Base-by-base conservation (phyloP, 2,797 vertebrate genomes). In the Staurois parvus region DNA sequence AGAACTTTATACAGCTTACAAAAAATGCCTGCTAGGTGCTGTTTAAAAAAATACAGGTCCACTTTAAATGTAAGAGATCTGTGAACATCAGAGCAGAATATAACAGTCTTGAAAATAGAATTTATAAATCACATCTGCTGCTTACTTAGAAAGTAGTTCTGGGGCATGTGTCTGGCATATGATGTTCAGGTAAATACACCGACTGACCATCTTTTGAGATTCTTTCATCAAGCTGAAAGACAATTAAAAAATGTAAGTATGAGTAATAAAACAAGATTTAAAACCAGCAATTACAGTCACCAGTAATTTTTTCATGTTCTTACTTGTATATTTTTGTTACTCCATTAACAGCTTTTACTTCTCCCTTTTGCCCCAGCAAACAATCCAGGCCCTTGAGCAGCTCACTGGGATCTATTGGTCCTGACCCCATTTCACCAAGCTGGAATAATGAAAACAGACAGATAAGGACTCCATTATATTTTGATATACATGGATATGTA, bases 181-280 rank as follows among this genome's bases (percentile, higher is more conserved):
- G 89, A 99, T 97, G 91, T 98, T 99, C 84, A 99, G 91, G 91
- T 99, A 99, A 89, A 98, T 97, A 88, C 98, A 99, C 29, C 97
- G 95, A 86, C 97, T 97, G 90, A 98, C 98, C 96, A 99, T 96
- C 94, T 98, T 99, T 83, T 96, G 94, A 0, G 97, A 97, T 19
- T 96, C 97, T 91, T 99, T 99, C 98, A 99, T 99, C 1, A 98
- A 91, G 88, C 98, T 99, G 90, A 2, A 72, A 48, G n/a, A 32
- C 8, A 17, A 28, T 2, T 12, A 15, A 6, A 34, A n/a, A 11
- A 0, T 12, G n/a, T 5, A 12, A 26, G 64, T 15, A 13, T 13
- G 2, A 26, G 0, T 12, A 45, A 24, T 34, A 17, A 78, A 56
- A 48, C 3, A 13, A 69, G 2, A 70, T 8, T 1, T 40, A 72